Conservation (phyloP, 2,113 vertebrate species). For the Rhinichthys klamathensis region DNA sequence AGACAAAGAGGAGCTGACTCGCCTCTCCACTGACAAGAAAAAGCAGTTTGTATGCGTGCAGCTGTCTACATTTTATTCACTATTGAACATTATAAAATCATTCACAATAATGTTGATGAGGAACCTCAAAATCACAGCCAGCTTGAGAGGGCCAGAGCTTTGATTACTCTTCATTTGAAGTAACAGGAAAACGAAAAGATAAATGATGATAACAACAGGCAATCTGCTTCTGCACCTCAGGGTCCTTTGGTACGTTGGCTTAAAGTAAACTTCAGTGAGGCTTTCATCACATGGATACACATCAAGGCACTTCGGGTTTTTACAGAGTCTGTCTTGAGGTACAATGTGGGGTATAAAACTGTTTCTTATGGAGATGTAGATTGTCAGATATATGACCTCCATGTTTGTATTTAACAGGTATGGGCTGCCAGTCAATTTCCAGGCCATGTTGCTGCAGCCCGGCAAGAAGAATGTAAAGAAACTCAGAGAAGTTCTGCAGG, state of each 20-base stretch:
- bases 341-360: slow-evolving; percentile 29
- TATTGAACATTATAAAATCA: slow-evolving; percentile 20
- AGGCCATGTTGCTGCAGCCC: slow-evolving; percentile 96
- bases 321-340: slow-evolving; percentile 97
- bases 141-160: neutral
- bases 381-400: neutral
- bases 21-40: slow-evolving; percentile 96
- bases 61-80: neutral
- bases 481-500: slow-evolving; percentile 90
- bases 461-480: slow-evolving; percentile 96
- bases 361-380: neutral
- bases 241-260: slow-evolving; percentile 96
- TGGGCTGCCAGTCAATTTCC: slow-evolving; percentile 96
- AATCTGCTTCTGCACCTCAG: slow-evolving; percentile 67
- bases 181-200: neutral
- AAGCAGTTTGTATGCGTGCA: slow-evolving; percentile 90
- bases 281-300: slow-evolving; percentile 97
- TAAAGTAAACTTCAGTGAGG: slow-evolving; percentile 99
- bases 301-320: slow-evolving; percentile 96
- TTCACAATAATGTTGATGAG: slow-evolving; percentile 29
- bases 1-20: slow-evolving; percentile 96
- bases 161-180: slow-evolving; percentile 4
- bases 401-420: slow-evolving; percentile 76
- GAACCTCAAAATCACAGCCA: slow-evolving; percentile 18
- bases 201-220: neutral